Percentiles rank a stretch among this genome's conserved stretches.
These are phyloP conservation scores for Schizothorax lantsangensis DNA, from an alignment of 2,797 vertebrate genomes.

Conservation along the genomic window DNA sequence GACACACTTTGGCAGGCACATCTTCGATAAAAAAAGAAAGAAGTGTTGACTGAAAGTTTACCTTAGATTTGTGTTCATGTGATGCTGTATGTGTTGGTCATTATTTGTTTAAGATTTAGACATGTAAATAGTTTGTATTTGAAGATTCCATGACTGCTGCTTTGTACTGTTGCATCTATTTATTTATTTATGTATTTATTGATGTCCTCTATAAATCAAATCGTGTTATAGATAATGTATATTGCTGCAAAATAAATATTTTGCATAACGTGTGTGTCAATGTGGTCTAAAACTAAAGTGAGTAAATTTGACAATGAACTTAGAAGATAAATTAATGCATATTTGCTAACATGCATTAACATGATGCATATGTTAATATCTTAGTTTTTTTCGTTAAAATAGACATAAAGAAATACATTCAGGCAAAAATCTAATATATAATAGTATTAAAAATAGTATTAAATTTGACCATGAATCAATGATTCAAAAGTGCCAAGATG, in stretches of 20 bases:
- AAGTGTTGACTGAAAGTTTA: slow-evolving; percentile 49
- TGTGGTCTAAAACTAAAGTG: slow-evolving; percentile 23
- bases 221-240: slow-evolving; percentile 64
- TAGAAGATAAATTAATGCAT: not conserved
- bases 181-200: slow-evolving; percentile 70
- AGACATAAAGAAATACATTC: not conserved
- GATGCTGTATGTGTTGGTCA: slow-evolving; percentile 47
- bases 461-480: not conserved
- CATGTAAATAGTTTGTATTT: slow-evolving; percentile 55
- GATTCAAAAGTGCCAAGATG: not conserved
- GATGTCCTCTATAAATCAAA: slow-evolving; percentile 56
- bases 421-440: not conserved
- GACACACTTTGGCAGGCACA: slow-evolving; percentile 49
- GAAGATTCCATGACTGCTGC: slow-evolving; percentile 48
- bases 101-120: slow-evolving; percentile 56
- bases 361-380: not conserved
- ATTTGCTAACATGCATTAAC: not conserved
- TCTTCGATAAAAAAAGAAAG: not conserved
- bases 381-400: not conserved
- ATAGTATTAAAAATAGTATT: too few relatives aligned
- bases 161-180: slow-evolving; percentile 66
- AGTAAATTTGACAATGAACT: slow-evolving; percentile 19
- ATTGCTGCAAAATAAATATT: slow-evolving; percentile 74
- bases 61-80: slow-evolving; percentile 51
- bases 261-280: slow-evolving; percentile 68